Base-by-base conservation (phyloP, 2,797 vertebrate species). In the Benthosema pterotum region DNA sequence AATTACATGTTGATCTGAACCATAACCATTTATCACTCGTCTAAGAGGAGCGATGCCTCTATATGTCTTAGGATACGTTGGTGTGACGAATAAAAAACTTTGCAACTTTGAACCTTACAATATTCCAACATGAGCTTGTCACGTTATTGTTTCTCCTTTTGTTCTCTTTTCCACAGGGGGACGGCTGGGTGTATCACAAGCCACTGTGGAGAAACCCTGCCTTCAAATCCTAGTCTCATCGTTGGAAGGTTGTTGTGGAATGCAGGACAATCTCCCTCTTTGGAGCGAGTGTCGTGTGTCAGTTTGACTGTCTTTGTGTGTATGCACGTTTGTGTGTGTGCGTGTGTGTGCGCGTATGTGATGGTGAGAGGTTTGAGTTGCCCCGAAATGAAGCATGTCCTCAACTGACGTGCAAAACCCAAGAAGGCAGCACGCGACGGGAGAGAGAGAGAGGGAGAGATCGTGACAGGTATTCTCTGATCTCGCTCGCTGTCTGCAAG, bases 181-280 rank as follows among this genome's bases (percentile, higher is more conserved):
- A 99, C 58, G 94, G 94, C 79, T 99, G 97, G 97, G 64, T 95
- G 67, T 99, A 98, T 88, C 89, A 96, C 81, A 96, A 95, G 84
- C 94, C 96, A 4, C 94, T 99, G 42, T 99, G 96, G 95, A 98
- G 96, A 91, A 89, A 73, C 52, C 72, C 85, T 1, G 57, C 77
- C 2, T 76, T 78, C 55, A 91, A 88, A 57, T 78, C 87, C 58
- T 92, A 90, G 79, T 75, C 68, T 38, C 66, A 49, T 65, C 59
- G 67, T n/a, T n/a, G n/a, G n/a, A n/a, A n/a, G n/a, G n/a, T n/a
- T 50, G 55, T 51, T 49, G 56, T 53, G 54, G 67, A n/a, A 86
- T 74, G 72, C 66, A 62, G 58, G 62, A 67, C 53, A 65, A 38
- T 74, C 57, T 73, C 70, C 62, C 77, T 84, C 75, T 25, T n/a